Conservation (phyloP, 2,888 invertebrate species). For the Agelastica alni region DNA sequence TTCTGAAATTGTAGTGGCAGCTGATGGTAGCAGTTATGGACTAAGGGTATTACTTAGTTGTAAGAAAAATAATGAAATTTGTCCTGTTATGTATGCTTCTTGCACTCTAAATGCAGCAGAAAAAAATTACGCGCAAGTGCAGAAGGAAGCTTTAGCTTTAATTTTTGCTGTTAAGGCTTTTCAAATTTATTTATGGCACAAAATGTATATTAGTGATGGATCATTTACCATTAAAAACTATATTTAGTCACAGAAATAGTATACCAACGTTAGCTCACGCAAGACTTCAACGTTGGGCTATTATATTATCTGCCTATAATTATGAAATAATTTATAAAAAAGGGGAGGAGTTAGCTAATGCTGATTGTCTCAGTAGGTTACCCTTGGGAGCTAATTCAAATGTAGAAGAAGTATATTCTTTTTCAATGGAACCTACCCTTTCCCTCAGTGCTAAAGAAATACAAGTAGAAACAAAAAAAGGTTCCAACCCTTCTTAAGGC, state of each 20-base stretch:
- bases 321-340: neutral
- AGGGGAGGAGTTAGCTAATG: neutral
- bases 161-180: neutral
- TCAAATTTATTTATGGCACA: no score
- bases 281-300: no score
- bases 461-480: neutral
- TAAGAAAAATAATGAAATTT: neutral
- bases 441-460: neutral
- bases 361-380: neutral
- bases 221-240: neutral
- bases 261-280: neutral
- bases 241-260: no score
- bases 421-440: neutral
- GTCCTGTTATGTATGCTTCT: neutral
- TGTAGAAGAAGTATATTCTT: neutral
- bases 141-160: no score
- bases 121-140: neutral
- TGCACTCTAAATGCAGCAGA: neutral
- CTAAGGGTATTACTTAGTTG: neutral
- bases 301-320: neutral
- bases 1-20: no score
- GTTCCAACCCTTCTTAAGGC: neutral
- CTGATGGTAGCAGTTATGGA: no score
- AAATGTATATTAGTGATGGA: neutral
- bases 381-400: neutral